Evolutionary conservation across 2,113 vertebrate species (phyloP).

Genomic region (Cnemophilus loriae): DNA sequence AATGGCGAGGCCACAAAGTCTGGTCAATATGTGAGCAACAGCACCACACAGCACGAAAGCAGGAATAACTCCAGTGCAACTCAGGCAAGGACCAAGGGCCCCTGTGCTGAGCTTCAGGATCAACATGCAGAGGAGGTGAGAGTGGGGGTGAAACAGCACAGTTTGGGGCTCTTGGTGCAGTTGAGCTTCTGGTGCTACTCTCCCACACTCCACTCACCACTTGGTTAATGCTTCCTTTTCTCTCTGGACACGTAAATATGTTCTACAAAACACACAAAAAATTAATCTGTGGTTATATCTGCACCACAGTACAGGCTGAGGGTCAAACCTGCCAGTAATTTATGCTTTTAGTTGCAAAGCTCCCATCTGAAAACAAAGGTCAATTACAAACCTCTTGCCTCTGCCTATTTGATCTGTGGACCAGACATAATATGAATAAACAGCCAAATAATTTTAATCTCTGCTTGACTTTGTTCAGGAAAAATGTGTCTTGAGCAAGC

Average conservation of each 20-base stretch:
- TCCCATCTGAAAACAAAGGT: neutral
- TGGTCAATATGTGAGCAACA: neutral
- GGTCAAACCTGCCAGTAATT: neutral
- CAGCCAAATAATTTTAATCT: neutral
- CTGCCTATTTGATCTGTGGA: neutral
- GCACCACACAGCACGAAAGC: rapidly evolving
- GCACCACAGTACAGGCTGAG: neutral
- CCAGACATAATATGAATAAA: neutral
- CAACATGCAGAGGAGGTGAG: rapidly evolving
- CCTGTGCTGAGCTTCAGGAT: neutral
- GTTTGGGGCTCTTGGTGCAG: neutral
- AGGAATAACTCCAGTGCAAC: neutral
- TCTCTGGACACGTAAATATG: neutral
- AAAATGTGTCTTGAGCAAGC: neutral
- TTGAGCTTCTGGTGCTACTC: neutral
- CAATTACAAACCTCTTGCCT: neutral
- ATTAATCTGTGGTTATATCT: neutral
- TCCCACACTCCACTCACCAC: neutral
- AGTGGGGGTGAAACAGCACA: rapidly evolving
- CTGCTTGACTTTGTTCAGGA: neutral
- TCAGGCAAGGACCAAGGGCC: neutral
- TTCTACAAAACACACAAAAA: neutral
- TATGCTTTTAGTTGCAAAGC: neutral
- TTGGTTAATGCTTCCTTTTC: neutral
- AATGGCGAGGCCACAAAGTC: neutral